These are phyloP conservation scores for Salvator merianae DNA, from an alignment of 2,113 vertebrate species.

Conservation along the genomic window DNA sequence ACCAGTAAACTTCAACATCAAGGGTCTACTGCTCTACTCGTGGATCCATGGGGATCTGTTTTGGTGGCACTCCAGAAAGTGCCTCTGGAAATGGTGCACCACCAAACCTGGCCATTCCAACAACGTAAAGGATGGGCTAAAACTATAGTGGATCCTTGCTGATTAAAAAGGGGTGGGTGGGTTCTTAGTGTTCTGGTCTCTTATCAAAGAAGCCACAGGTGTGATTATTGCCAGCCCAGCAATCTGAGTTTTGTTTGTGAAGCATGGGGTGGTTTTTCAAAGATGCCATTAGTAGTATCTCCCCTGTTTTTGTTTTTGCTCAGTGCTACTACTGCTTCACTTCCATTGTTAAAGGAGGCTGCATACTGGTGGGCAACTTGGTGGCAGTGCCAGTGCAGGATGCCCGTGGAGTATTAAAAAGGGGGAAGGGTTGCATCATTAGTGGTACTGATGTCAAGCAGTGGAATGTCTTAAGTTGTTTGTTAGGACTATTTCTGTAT, in stretches of 20 bases:
- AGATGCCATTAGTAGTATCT: no score
- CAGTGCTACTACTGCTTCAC: not conserved
- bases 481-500: slow-evolving; percentile 84
- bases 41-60: no score
- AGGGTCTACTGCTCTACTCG: no score
- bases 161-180: not conserved
- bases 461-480: slow-evolving; percentile 80
- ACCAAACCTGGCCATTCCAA: no score
- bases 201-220: not conserved
- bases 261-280: slow-evolving; percentile 7
- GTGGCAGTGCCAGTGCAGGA: slow-evolving; percentile 17
- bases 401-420: slow-evolving; percentile 46
- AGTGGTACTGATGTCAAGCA: slow-evolving; percentile 73
- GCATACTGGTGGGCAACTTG: not conserved
- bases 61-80: no score
- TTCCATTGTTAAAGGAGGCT: not conserved
- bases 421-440: slow-evolving; percentile 61
- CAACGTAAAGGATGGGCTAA: not conserved
- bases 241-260: slow-evolving; percentile 37
- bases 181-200: slow-evolving; percentile 52
- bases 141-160: not conserved
- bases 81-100: no score
- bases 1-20: no score
- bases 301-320: not conserved
- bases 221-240: slow-evolving; percentile 39